Percentiles rank a stretch among this genome's conserved stretches.
Evolutionary conservation across 2,797 vertebrate genomes (phyloP).

Genomic region (Taeniopygia guttata): DNA sequence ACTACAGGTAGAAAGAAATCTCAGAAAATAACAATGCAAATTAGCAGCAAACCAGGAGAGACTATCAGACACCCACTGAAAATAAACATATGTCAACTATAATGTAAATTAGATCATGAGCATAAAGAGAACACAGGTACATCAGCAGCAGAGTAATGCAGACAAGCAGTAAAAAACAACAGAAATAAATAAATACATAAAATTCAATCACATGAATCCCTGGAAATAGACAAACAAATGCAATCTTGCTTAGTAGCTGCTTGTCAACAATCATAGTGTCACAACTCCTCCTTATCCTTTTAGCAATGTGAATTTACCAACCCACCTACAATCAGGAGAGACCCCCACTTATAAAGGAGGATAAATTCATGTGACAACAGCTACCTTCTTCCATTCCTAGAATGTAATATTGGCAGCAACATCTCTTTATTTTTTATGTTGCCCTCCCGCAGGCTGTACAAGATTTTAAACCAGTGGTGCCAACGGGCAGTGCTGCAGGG

Average conservation of each 20-base stretch:
- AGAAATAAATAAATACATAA: conserved; percentile 23
- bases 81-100: neutral
- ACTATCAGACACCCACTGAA: neutral
- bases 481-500: neutral
- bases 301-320: neutral
- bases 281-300: neutral
- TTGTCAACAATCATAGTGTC: neutral
- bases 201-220: neutral
- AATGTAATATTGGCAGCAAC: neutral
- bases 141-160: neutral
- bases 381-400: neutral
- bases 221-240: neutral
- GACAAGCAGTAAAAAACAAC: neutral
- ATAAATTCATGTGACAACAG: neutral
- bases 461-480: neutral
- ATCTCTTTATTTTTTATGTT: neutral
- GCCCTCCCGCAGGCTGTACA: neutral
- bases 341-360: neutral
- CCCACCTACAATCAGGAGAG: neutral
- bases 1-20: neutral
- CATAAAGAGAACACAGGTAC: neutral
- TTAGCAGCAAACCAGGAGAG: neutral
- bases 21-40: neutral
- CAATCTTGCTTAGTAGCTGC: neutral
- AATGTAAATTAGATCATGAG: neutral